A percentile compares a stretch with the other conserved stretches of the same genome.
Conservation (phyloP, 1,140 invertebrate genomes). For the Ceratina australensis region DNA sequence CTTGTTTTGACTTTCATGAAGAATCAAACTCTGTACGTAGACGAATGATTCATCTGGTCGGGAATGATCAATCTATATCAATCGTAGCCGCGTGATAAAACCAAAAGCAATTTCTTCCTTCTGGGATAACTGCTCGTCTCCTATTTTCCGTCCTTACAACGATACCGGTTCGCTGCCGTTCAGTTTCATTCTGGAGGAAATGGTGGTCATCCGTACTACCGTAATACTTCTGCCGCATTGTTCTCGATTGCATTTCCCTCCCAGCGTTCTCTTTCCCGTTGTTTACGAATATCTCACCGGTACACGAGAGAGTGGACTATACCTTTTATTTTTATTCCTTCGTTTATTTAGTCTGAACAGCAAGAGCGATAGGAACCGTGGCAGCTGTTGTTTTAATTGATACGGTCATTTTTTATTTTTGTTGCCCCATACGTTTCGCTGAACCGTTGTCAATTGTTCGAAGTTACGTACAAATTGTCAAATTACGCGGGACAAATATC, state of each 20-base stretch:
- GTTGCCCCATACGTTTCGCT: background rate
- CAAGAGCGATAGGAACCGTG: background rate
- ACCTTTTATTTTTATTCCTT: background rate
- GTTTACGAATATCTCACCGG: constrained; percentile 31
- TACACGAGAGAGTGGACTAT: background rate
- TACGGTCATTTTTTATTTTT: background rate
- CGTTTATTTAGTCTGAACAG: background rate
- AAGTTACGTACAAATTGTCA: too few relatives aligned
- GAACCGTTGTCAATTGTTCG: too few relatives aligned
- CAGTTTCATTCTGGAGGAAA: constrained; percentile 27
- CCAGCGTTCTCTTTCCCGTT: background rate
- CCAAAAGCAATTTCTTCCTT: constrained; percentile 54
- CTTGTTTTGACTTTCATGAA: constrained; percentile 45
- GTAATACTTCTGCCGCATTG: constrained; percentile 26
- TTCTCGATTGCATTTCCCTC: constrained; percentile 11
- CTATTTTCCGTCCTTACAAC: background rate
- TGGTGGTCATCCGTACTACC: constrained; percentile 5
- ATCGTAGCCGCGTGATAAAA: constrained; percentile 51
- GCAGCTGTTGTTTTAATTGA: background rate
- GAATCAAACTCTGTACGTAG: background rate
- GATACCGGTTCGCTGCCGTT: constrained; percentile 13
- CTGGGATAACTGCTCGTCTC: constrained; percentile 45
- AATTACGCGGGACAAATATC: too few relatives aligned
- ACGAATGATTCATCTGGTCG: constrained; percentile 51
- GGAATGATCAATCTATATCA: constrained; percentile 62